These are phyloP conservation scores for Montipora sp. DNA, from an alignment of 64 coral and sea anemone species.

Conservation along the genomic window DNA sequence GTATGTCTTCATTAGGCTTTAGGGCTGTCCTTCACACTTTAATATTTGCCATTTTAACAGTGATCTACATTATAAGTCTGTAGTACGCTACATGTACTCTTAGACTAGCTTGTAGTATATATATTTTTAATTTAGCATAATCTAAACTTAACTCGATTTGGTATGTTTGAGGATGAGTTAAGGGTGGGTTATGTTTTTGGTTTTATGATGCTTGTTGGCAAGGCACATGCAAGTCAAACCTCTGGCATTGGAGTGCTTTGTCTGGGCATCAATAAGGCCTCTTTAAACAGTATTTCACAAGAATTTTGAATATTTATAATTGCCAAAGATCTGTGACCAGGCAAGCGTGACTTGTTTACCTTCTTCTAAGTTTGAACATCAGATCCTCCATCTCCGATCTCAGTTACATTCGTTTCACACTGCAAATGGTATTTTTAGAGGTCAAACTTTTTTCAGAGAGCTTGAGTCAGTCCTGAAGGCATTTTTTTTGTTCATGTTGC, in stretches of 20 bases:
- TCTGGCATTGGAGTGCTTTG: conserved; percentile 6
- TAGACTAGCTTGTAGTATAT: conserved; percentile 45
- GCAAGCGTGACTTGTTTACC: conserved; percentile 47
- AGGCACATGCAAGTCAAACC: background rate
- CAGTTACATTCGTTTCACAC: background rate
- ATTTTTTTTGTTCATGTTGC: background rate
- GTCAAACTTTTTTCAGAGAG: background rate
- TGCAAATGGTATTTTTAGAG: background rate
- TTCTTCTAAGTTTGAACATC: background rate
- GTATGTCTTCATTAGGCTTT: conserved; percentile 22
- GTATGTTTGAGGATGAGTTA: conserved; percentile 10
- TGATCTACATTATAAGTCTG: conserved; percentile 3
- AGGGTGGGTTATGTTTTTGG: background rate
- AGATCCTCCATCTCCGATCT: background rate
- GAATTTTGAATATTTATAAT: conserved; percentile 59
- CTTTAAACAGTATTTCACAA: background rate
- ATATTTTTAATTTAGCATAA: conserved; percentile 77
- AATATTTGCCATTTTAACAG: background rate
- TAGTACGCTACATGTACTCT: background rate
- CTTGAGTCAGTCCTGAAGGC: background rate
- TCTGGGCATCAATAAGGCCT: conserved; percentile 6
- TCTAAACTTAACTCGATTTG: conserved; percentile 66
- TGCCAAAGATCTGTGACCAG: conserved; percentile 41
- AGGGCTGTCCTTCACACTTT: background rate
- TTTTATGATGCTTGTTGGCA: background rate